A percentile compares a stretch with the other conserved stretches of the same genome.
These are phyloP conservation scores for Icerya purchasi DNA, from an alignment of 2,888 invertebrate species.

Conservation along the genomic window DNA sequence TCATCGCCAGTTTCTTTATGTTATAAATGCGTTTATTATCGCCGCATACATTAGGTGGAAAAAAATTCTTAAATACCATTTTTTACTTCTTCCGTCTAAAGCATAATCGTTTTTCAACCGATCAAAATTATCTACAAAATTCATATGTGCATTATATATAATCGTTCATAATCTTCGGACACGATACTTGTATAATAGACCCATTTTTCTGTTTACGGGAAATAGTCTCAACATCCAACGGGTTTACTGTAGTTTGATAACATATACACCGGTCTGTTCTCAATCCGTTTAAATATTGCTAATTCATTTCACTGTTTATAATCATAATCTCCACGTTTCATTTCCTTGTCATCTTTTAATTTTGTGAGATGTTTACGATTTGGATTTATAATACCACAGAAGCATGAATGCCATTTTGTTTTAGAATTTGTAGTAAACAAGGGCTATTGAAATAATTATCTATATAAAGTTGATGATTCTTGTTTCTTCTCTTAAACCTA, in stretches of 20 bases:
- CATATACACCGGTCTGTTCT: neutral
- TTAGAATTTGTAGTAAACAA: neutral
- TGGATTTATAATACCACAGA: neutral
- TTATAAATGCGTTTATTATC: neutral
- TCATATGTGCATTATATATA: conserved; percentile 11
- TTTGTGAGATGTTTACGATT: neutral
- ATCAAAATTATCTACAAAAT: conserved; percentile 12
- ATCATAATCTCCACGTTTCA: neutral
- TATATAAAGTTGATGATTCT: neutral
- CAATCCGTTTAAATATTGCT: neutral
- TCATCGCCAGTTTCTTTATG: neutral
- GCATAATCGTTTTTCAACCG: conserved; percentile 7
- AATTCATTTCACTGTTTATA: neutral
- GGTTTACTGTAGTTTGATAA: no score
- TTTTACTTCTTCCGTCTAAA: conserved; percentile 5
- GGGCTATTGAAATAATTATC: neutral
- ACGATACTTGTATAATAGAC: conserved; percentile 2
- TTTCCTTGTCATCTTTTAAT: neutral
- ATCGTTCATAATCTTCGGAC: conserved; percentile 7
- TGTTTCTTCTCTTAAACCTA: no score
- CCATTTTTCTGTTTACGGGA: conserved; percentile 18
- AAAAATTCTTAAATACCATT: conserved; percentile 10
- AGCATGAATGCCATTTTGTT: neutral
- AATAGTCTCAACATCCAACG: neutral
- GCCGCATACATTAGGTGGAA: conserved; percentile 8